Conservation (phyloP, 2,888 invertebrate genomes). For the Drosophila cognata region DNA sequence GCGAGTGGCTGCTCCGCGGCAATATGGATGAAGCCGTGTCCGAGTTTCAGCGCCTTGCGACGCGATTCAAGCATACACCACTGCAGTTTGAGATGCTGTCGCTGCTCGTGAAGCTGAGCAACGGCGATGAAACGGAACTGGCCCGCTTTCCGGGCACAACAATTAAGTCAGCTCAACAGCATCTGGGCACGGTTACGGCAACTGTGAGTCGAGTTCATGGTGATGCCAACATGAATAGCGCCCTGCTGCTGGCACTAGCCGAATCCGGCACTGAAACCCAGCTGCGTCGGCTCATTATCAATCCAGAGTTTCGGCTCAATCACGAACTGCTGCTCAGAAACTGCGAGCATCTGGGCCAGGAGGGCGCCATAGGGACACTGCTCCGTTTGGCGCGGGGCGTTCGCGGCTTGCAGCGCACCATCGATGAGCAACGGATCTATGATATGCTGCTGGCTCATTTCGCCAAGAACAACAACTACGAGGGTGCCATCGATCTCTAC, state of each 20-base stretch:
- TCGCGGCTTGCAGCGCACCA: constrained; percentile 78
- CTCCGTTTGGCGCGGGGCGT: constrained; percentile 81
- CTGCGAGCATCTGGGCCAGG: constrained; percentile 85
- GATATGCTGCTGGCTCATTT: constrained; percentile 82
- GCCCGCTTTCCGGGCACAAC: constrained; percentile 60
- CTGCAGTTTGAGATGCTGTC: constrained; percentile 88
- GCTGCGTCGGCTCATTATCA: constrained; percentile 85
- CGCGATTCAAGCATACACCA: constrained; percentile 87
- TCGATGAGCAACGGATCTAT: constrained; percentile 83
- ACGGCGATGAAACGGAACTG: constrained; percentile 57
- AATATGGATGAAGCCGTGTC: constrained; percentile 85
- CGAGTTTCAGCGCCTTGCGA: constrained; percentile 86
- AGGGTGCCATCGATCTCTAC: constrained; percentile 81
- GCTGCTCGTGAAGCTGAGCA: constrained; percentile 83
- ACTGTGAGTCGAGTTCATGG: constrained; percentile 85
- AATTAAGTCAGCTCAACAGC: constrained; percentile 79
- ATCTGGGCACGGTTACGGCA: constrained; percentile 83
- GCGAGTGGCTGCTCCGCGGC: constrained; percentile 87
- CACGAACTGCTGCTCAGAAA: constrained; percentile 86
- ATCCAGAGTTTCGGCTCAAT: constrained; percentile 86
- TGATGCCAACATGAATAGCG: constrained; percentile 82
- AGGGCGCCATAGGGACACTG: constrained; percentile 78
- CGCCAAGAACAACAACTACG: constrained; percentile 76
- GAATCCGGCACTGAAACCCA: constrained; percentile 85
- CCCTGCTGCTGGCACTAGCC: constrained; percentile 85